Percentiles rank a stretch among this genome's conserved stretches.
These are phyloP conservation scores for Anomalospiza imberbis DNA, from an alignment of 2,797 vertebrate species.

Conservation along the genomic window DNA sequence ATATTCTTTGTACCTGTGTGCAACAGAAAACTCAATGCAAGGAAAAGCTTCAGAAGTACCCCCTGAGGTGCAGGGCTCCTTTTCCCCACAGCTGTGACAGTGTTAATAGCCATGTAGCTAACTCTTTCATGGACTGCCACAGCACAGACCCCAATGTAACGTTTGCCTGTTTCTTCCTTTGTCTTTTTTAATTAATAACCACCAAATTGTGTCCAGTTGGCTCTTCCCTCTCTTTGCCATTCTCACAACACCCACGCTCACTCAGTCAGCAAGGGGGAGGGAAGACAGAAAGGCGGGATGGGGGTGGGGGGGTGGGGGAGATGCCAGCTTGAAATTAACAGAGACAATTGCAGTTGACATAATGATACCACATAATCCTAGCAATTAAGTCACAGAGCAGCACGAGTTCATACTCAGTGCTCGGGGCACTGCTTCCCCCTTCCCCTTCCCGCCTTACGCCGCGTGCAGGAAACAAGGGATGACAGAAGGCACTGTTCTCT, in stretches of 20 bases:
- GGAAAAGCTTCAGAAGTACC: background rate
- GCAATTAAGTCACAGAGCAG: constrained; percentile 44
- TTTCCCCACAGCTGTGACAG: background rate
- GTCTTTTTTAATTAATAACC: constrained; percentile 49
- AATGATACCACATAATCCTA: constrained; percentile 58
- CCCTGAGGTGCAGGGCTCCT: background rate
- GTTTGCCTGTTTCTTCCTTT: background rate
- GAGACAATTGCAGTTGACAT: constrained; percentile 53
- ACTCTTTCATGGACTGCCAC: background rate
- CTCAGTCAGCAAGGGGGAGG: background rate
- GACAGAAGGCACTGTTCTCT: background rate
- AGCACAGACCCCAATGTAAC: background rate
- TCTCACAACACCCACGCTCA: background rate
- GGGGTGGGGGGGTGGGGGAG: background rate
- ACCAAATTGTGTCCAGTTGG: background rate
- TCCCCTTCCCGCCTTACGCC: background rate
- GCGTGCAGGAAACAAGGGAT: background rate
- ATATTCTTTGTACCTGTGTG: background rate
- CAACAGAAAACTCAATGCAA: background rate
- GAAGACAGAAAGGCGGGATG: background rate
- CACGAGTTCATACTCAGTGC: background rate
- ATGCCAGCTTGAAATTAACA: constrained; percentile 45
- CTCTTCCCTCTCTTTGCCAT: background rate
- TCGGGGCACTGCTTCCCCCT: background rate
- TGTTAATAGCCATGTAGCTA: background rate